Evolutionary conservation across 2,888 invertebrate genomes (phyloP).

Genomic region (Anorthoa munda): DNA sequence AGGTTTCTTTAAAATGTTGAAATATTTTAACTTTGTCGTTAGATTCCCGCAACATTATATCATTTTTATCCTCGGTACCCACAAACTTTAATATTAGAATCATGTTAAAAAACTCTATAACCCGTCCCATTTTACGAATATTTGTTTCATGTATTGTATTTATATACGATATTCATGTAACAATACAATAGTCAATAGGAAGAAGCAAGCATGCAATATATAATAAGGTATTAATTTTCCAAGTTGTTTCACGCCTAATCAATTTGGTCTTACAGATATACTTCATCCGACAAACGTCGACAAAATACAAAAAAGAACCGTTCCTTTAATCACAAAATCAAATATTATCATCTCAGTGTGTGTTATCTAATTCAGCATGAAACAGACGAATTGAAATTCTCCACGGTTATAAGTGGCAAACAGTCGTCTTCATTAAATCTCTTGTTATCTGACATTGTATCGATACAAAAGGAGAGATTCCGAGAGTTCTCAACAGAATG

Average conservation of each 20-base stretch:
- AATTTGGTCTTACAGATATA: constrained; percentile 10
- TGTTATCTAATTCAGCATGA: constrained; percentile 77
- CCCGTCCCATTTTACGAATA: constrained; percentile 21
- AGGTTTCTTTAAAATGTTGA: constrained; percentile 73
- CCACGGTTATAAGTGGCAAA: constrained; percentile 73
- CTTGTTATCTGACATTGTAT: constrained; percentile 79
- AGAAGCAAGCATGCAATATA: not conserved
- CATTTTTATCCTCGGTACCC: not conserved
- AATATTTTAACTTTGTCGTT: constrained; percentile 65
- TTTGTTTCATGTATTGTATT: not conserved
- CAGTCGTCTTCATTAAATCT: constrained; percentile 81
- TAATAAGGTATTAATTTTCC: constrained; percentile 6
- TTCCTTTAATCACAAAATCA: constrained; percentile 41
- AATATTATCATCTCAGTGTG: constrained; percentile 60
- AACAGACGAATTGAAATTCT: constrained; percentile 74
- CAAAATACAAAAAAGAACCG: constrained; percentile 18
- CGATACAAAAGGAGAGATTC: constrained; percentile 81
- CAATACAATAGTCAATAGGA: not conserved
- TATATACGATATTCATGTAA: not conserved
- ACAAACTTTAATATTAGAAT: constrained; percentile 2
- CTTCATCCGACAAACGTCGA: constrained; percentile 8
- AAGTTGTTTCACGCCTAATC: constrained; percentile 5
- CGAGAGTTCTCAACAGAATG: constrained; percentile 76
- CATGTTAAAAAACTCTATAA: constrained; percentile 4
- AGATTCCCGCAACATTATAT: too few relatives aligned